These are phyloP conservation scores for Asteroscopus sphinx DNA, from an alignment of 2,888 invertebrate species.

Conservation along the genomic window DNA sequence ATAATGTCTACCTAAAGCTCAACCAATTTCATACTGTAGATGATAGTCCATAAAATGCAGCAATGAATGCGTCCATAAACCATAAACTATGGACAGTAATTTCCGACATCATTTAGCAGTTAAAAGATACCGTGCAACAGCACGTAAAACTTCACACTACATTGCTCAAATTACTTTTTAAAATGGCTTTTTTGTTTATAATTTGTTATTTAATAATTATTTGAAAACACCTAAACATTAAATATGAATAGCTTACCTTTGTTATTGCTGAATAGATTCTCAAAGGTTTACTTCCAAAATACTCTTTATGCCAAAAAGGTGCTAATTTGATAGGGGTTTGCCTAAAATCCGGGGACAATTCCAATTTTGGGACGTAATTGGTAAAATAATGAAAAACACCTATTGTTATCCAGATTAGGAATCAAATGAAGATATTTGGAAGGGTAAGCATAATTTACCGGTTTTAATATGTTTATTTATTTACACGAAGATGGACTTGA, in stretches of 20 bases:
- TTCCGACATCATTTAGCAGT: slow-evolving; percentile 7
- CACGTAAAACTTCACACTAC: background rate
- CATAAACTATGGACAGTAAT: slow-evolving; percentile 1
- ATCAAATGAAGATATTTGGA: slow-evolving; percentile 2
- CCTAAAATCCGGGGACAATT: slow-evolving; percentile 3
- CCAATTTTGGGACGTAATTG: slow-evolving; percentile 23
- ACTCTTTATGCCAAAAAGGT: slow-evolving; percentile 3
- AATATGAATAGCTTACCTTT: no score
- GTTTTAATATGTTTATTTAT: no score
- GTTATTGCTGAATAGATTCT: background rate
- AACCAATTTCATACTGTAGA: background rate
- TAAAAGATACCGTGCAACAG: slow-evolving; percentile 8
- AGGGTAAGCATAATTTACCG: background rate
- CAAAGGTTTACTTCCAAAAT: background rate
- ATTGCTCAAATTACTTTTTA: background rate
- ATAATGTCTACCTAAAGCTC: slow-evolving; percentile 3
- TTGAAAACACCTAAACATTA: no score
- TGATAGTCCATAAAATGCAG: slow-evolving; percentile 18
- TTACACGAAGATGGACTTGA: no score
- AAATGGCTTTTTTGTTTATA: background rate
- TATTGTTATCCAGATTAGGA: slow-evolving; percentile 10
- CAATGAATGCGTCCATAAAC: slow-evolving; percentile 12
- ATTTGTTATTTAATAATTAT: background rate
- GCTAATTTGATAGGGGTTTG: slow-evolving; percentile 22
- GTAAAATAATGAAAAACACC: slow-evolving; percentile 24